Conservation (phyloP, 2,797 vertebrate genomes). For the Chaenodraco wilsoni region DNA sequence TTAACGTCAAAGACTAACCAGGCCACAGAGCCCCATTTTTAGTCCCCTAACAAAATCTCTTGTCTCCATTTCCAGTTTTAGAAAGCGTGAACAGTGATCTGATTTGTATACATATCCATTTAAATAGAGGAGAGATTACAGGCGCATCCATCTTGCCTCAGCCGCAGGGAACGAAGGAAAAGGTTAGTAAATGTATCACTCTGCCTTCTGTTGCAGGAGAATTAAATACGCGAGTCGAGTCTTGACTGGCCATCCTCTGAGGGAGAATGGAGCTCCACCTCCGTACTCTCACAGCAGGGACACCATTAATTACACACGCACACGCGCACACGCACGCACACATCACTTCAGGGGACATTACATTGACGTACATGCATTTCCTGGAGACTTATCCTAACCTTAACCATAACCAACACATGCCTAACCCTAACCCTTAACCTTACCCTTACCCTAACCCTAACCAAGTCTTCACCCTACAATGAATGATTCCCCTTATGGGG, state of each 20-base stretch:
- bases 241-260: conserved; percentile 72
- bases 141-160: conserved; percentile 76
- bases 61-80: conserved; percentile 70
- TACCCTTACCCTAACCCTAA: too few species aligned
- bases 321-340: conserved; percentile 3
- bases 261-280: conserved; percentile 68
- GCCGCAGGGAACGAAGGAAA: conserved; percentile 76
- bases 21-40: conserved; percentile 57
- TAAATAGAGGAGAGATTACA: conserved; percentile 82
- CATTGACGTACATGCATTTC: too few species aligned
- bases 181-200: conserved; percentile 86
- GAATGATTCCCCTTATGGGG: too few species aligned
- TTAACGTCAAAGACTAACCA: conserved; percentile 54
- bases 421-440: too few species aligned
- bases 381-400: too few species aligned
- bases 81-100: conserved; percentile 79
- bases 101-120: conserved; percentile 80
- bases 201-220: conserved; percentile 73
- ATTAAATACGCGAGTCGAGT: conserved; percentile 80
- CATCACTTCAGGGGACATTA: too few species aligned
- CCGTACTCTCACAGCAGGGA: conserved; percentile 61
- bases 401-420: too few species aligned
- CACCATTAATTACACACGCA: conserved; percentile 70
- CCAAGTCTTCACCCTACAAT: too few species aligned
- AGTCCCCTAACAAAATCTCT: conserved; percentile 57